A percentile compares a stretch with the other conserved stretches of the same genome.
Conservation (phyloP, 1,140 invertebrate species). For the Ptiloglossa arizonensis region DNA sequence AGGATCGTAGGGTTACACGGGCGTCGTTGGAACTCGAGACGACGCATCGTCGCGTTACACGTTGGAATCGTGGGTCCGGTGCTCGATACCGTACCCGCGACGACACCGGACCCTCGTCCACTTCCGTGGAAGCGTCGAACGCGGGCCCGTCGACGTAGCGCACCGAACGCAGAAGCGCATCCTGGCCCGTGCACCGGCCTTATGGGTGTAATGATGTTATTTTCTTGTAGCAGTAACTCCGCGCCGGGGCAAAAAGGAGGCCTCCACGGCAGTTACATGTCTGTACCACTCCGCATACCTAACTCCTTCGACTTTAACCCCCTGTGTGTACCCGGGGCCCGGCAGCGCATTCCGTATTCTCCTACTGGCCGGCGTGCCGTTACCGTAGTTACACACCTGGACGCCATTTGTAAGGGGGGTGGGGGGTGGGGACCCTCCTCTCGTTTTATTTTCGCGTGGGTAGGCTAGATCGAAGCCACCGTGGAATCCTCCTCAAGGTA, state of each 20-base stretch:
- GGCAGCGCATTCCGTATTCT: conserved; percentile 64
- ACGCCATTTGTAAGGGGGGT: conserved; percentile 50
- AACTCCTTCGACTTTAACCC: conserved; percentile 61
- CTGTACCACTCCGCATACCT: conserved; percentile 63
- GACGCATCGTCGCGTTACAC: no score
- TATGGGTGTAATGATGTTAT: conserved; percentile 75
- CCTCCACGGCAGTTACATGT: conserved; percentile 65
- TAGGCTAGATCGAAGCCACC: conserved; percentile 55
- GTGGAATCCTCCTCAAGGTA: conserved; percentile 38
- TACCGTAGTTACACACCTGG: conserved; percentile 66
- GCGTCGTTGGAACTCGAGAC: no score
- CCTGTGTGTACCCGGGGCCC: conserved; percentile 23
- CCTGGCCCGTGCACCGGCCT: conserved; percentile 34
- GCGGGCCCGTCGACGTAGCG: conserved; percentile 22
- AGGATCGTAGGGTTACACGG: no score
- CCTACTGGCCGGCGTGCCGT: conserved; percentile 59
- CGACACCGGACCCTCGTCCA: not conserved
- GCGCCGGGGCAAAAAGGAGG: conserved; percentile 60
- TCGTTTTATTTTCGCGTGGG: conserved; percentile 60
- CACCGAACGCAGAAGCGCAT: conserved; percentile 16
- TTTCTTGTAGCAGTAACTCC: conserved; percentile 73
- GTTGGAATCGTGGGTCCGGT: no score
- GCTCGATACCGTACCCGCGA: not conserved
- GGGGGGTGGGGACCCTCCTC: not conserved
- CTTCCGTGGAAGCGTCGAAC: conserved; percentile 33